Conservation (phyloP, 2,888 invertebrate genomes). For the Pristionchus mayeri region DNA sequence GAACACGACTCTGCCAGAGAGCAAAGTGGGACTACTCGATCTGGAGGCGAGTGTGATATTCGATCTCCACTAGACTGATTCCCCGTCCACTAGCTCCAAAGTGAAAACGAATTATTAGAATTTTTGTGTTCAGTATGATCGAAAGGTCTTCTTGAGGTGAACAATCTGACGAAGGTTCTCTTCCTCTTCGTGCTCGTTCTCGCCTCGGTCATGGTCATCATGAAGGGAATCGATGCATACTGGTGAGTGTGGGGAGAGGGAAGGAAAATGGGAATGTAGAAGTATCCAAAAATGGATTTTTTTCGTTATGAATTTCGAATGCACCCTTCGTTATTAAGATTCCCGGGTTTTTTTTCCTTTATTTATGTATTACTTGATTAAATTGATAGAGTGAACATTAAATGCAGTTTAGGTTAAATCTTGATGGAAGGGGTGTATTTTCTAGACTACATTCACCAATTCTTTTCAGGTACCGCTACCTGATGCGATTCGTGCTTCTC, state of each 20-base stretch:
- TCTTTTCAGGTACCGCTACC: slow-evolving; percentile 85
- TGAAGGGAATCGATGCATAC: slow-evolving; percentile 81
- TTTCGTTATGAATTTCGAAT: not conserved
- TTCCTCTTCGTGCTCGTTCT: slow-evolving; percentile 91
- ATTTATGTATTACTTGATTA: not conserved
- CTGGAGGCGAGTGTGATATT: slow-evolving; percentile 84
- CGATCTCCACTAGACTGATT: not conserved
- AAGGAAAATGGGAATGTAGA: too few species aligned
- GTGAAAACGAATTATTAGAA: not conserved
- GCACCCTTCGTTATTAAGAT: not conserved
- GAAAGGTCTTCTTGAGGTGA: slow-evolving; percentile 81
- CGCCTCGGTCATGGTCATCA: slow-evolving; percentile 92
- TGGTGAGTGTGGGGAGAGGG: slow-evolving; percentile 59
- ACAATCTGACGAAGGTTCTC: slow-evolving; percentile 93
- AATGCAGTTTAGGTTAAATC: too few species aligned
- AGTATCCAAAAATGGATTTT: not conserved
- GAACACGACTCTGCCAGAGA: slow-evolving; percentile 96
- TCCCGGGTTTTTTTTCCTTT: not conserved
- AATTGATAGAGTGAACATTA: too few species aligned
- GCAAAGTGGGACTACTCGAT: slow-evolving; percentile 95
- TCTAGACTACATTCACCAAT: slow-evolving; percentile 75
- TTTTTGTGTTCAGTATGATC: slow-evolving; percentile 56
- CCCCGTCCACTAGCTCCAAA: not conserved
- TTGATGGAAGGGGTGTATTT: too few species aligned
- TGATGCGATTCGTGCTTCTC: slow-evolving; percentile 94